Evolutionary conservation across 1,140 invertebrate genomes (phyloP), one percentile per base, ranked within the genome.

Genomic region (Philaenus spumarius): DNA sequence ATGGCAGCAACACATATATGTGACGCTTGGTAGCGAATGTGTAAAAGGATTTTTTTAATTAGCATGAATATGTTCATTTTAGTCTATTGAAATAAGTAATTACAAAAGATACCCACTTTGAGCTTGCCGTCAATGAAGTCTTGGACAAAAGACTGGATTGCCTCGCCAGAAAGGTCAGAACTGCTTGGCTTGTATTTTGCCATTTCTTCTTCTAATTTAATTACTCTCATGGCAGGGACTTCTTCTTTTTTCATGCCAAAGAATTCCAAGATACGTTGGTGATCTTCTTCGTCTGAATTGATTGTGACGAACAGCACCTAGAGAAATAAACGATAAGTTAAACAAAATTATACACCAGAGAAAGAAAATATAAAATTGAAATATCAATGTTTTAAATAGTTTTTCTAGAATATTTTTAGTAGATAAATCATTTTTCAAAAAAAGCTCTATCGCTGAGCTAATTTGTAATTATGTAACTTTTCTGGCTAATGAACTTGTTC

Each of bases 261-360:
- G 90, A 97, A 99, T 77, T 99, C 97, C 67, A 98, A 80, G 70
- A 99, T 98, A 70, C 95, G 85, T 64, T 88, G 84, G 73, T 99
- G 96, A 70, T 99, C 97, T 72, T 94, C 87, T 73, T 97, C 91
- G 69, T 93, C 92, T 40, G 89, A 85, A 74, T 99, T 87, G 70
- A 99, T 95, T 56, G 89, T 92, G 11, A 99, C 95, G 68, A 97
- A 97, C 58, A 99, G 81, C 55, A 91, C 76, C 81, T 86, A 62
- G 15, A 70, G 71, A 46, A 51, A 56, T 62, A 64, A 62, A 52
- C n/a, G n/a, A n/a, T n/a, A n/a, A 55, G 55, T 17, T 17, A 42
- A 42, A 23, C 19, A 19, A n/a, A 15, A 19, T 15, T n/a, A 26
- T 20, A n/a, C n/a, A n/a, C n/a, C n/a, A n/a, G n/a, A n/a, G n/a